phyloP scores from a whole-genome alignment of 2,797 vertebrate genomes.

The Petrocephalus schoutedeni region DNA sequence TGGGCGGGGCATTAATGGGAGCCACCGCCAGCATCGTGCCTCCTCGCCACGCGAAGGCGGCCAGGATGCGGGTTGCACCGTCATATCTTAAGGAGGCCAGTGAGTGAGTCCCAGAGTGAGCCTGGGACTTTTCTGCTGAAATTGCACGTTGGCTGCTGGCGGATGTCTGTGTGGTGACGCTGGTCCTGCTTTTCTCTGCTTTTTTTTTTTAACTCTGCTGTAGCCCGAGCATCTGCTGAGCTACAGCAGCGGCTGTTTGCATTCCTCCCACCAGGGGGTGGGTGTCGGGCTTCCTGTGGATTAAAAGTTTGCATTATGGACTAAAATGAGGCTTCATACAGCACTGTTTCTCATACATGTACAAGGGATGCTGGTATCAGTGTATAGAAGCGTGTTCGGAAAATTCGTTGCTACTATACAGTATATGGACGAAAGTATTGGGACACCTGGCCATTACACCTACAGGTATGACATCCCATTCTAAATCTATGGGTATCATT shows the following conservation, averaged over 20 bases:
- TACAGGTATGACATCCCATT: background rate
- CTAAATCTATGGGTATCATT: background rate
- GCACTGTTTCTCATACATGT: background rate
- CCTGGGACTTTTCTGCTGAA: no score
- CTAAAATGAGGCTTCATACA: background rate
- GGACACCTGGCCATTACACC: background rate
- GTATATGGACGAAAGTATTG: background rate
- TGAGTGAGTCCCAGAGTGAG: no score
- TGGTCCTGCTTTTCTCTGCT: background rate
- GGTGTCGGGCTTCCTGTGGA: background rate
- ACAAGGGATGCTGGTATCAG: background rate
- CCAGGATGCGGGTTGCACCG: background rate
- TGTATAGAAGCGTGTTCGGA: background rate
- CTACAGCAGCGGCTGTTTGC: background rate
- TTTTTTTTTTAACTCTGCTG: background rate
- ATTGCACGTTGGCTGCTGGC: no score
- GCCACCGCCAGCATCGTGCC: background rate
- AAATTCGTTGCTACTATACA: background rate
- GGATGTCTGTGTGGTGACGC: background rate
- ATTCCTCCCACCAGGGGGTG: background rate
- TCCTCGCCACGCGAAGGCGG: background rate
- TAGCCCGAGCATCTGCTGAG: background rate
- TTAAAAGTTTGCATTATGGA: background rate
- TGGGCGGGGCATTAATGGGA: background rate
- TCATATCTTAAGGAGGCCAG: background rate